Conservation (phyloP, 2,113 vertebrate genomes). For the Amphilophus citrinellus region DNA sequence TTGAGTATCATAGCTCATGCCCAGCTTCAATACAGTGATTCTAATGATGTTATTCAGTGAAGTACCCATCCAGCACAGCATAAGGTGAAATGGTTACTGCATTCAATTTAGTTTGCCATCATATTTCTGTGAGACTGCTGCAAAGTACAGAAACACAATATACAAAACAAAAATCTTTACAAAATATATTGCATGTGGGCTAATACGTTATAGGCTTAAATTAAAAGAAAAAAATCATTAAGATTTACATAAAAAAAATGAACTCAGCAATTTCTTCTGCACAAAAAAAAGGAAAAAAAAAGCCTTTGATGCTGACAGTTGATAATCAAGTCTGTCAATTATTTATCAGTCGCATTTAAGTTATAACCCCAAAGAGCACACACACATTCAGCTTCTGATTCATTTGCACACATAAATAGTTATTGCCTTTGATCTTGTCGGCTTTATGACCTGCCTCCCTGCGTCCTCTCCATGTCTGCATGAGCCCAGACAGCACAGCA, state of each 20-base stretch:
- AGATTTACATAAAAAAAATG: not conserved
- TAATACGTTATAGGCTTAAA: not conserved
- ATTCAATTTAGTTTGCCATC: not conserved
- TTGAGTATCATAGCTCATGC: not conserved
- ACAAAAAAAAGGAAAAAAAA: not conserved
- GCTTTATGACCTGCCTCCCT: slow-evolving; percentile 30
- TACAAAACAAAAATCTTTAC: not conserved
- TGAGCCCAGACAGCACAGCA: slow-evolving; percentile 50
- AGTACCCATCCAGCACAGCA: not conserved
- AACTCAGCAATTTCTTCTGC: not conserved
- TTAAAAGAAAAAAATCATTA: not conserved
- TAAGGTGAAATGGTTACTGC: not conserved
- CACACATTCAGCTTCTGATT: slow-evolving; percentile 16
- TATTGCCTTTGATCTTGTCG: slow-evolving; percentile 44
- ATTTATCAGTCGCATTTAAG: slow-evolving; percentile 1
- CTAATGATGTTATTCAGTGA: not conserved
- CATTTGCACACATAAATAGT: not conserved
- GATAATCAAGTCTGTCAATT: not conserved
- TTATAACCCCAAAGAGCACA: not conserved
- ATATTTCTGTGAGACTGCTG: not conserved
- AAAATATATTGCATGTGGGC: not conserved
- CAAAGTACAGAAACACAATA: not conserved
- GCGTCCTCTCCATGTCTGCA: slow-evolving; percentile 26
- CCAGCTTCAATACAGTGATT: not conserved
- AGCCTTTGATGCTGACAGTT: slow-evolving; percentile 9